Base-by-base conservation (phyloP, 92 coral and sea anemone genomes). In the Actinostola sp. region DNA sequence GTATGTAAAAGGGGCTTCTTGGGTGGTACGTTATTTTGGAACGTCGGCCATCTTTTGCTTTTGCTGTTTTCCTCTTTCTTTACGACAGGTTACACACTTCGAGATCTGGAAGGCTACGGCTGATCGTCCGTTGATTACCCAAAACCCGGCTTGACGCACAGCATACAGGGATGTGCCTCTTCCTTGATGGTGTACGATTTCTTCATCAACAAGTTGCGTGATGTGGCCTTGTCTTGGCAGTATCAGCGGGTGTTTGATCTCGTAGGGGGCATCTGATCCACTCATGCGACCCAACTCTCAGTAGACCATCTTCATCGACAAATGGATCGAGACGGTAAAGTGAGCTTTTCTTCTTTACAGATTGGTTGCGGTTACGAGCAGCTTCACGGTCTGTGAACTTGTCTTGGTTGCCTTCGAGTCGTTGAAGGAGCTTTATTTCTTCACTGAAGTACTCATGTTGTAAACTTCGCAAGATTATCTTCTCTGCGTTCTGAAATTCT, bases 401-500 rank as follows among this genome's bases (percentile, higher is more conserved):
- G 23, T 75, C 50, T 19, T 27, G 28, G 59, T 53, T 76, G 12
- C 83, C 83, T 11, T 77, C 25, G 20, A 76, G 79, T 9, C 61
- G 50, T 15, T 16, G 41, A 33, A 70, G 53, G 3, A 66, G 28
- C 62, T 52, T 25, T 20, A 76, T 68, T 51, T 54, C 80, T 41
- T 29, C 63, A 3, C 63, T 38, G 54, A 84, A 71, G 42, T 72
- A 61, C 16, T 77, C 63, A 39, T 61, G 36, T 49, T 83, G 78
- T 17, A 76, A 72, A 24, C 24, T 32, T 16, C 51, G 21, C 28
- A 78, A 42, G 43, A 78, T 84, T 4, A 71, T 42, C 33, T 38
- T 77, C 80, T 84, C 84, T 21, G 89, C 60, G 32, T 77, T 79
- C 35, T 63, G 75, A 32, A 84, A 66, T 42, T 84, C 75, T 41